These are phyloP conservation scores for Actinia equina DNA, from an alignment of 64 coral and sea anemone genomes.

Conservation along the genomic window DNA sequence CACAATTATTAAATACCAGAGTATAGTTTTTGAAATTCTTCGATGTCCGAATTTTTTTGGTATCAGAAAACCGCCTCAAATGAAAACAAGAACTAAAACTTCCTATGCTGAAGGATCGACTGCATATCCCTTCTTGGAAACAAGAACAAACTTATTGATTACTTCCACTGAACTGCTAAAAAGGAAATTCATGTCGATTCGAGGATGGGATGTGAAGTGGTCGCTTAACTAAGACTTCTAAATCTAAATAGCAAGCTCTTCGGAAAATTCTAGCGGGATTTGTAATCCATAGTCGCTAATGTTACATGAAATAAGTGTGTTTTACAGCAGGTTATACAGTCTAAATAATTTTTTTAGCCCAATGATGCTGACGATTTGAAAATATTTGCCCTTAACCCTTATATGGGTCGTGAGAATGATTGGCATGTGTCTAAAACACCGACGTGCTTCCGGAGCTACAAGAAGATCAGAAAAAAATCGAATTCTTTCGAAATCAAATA, in stretches of 20 bases:
- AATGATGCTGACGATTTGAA: background rate
- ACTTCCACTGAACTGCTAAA: background rate
- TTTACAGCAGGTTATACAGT: background rate
- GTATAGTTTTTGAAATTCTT: background rate
- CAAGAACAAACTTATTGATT: background rate
- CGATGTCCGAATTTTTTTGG: background rate
- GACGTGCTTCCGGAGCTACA: constrained; percentile 2
- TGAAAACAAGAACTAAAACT: background rate
- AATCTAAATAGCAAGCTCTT: too few relatives aligned
- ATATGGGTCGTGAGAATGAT: constrained; percentile 7
- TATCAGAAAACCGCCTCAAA: background rate
- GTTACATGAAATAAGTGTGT: background rate
- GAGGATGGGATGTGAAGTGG: background rate
- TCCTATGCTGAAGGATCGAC: background rate
- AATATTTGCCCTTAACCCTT: constrained; percentile 1
- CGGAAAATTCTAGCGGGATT: too few relatives aligned
- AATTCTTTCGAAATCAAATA: background rate
- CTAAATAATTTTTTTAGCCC: too few relatives aligned
- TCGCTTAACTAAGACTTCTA: too few relatives aligned
- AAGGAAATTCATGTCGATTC: background rate
- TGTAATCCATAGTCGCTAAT: background rate
- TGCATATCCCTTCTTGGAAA: background rate
- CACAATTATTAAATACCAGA: background rate
- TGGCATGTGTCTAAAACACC: background rate
- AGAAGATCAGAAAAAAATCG: background rate